Percentiles rank a stretch among this genome's conserved stretches.
Evolutionary conservation across 2,113 vertebrate species (phyloP).

Genomic region (Otis tarda): DNA sequence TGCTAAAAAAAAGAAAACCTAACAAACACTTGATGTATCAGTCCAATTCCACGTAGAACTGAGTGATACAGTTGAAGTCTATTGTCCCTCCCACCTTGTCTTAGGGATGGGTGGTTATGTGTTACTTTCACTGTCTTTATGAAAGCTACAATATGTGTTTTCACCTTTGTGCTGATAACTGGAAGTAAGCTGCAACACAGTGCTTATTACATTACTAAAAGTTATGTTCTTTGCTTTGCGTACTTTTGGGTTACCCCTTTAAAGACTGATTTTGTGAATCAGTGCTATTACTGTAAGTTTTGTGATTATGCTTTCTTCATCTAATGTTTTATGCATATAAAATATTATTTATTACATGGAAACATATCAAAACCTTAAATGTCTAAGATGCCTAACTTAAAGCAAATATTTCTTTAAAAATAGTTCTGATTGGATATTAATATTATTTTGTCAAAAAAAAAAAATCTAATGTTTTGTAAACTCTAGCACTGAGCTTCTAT

Average conservation of each 20-base stretch:
- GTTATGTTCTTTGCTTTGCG: slow-evolving; percentile 73
- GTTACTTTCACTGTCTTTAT: slow-evolving; percentile 82
- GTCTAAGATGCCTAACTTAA: slow-evolving; percentile 66
- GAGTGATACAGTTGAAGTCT: slow-evolving; percentile 80
- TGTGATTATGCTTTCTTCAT: slow-evolving; percentile 72
- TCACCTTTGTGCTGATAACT: slow-evolving; percentile 87
- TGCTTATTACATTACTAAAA: slow-evolving; percentile 67
- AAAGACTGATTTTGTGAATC: slow-evolving; percentile 77
- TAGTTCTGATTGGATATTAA: slow-evolving; percentile 68
- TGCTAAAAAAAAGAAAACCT: slow-evolving; percentile 75
- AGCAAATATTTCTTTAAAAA: slow-evolving; percentile 62
- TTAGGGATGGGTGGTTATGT: slow-evolving; percentile 75
- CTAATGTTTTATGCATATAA: slow-evolving; percentile 71
- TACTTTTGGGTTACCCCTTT: slow-evolving; percentile 74
- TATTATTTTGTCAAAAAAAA: slow-evolving; percentile 60
- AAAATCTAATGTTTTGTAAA: slow-evolving; percentile 62
- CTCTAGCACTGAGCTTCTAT: slow-evolving; percentile 67
- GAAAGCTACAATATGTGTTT: slow-evolving; percentile 83
- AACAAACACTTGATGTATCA: slow-evolving; percentile 82
- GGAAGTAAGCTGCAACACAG: slow-evolving; percentile 79
- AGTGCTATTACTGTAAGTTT: slow-evolving; percentile 66
- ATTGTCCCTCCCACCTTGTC: slow-evolving; percentile 70
- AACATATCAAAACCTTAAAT: slow-evolving; percentile 68
- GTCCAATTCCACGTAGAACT: slow-evolving; percentile 79
- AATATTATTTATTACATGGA: slow-evolving; percentile 79